phyloP scores from a whole-genome alignment of 2,888 invertebrate genomes.

The Amphiduros pacificus region DNA sequence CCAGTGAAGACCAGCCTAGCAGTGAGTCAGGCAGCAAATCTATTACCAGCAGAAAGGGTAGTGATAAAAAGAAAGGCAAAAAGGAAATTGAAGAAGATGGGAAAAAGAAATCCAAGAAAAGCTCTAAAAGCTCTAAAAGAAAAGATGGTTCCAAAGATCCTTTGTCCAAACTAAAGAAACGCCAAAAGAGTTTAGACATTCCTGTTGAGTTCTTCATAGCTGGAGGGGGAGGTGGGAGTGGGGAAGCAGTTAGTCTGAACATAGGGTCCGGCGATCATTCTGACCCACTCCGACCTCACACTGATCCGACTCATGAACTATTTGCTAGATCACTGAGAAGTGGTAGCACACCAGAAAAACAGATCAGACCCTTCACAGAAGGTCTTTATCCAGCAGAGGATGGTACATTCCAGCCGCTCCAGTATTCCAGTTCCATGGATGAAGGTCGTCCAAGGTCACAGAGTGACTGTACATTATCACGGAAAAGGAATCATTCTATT shows the following conservation, averaged over 20 bases:
- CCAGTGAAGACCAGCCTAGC: too few relatives aligned
- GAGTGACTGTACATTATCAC: too few relatives aligned
- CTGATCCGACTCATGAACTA: constrained; percentile 9
- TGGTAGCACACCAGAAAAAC: background rate
- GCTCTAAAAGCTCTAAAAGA: background rate
- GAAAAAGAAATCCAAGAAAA: background rate
- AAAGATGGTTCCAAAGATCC: constrained; percentile 1
- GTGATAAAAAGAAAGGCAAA: background rate
- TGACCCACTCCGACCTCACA: background rate
- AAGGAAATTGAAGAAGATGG: background rate
- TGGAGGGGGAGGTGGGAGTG: background rate
- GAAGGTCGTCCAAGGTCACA: too few relatives aligned
- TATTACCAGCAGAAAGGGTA: too few relatives aligned
- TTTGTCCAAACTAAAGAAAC: constrained; percentile 13
- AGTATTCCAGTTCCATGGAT: too few relatives aligned
- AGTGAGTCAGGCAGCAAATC: too few relatives aligned
- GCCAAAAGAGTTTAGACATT: background rate
- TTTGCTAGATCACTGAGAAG: constrained; percentile 9
- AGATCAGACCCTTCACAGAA: background rate
- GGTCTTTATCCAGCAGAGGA: background rate
- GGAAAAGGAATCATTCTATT: too few relatives aligned
- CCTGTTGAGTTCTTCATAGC: constrained; percentile 11
- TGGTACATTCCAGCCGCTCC: too few relatives aligned
- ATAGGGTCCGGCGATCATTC: background rate
- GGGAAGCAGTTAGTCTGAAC: constrained; percentile 8